These are phyloP conservation scores for Styela plicata DNA, from an alignment of 23 tunicate genomes.

Conservation along the genomic window DNA sequence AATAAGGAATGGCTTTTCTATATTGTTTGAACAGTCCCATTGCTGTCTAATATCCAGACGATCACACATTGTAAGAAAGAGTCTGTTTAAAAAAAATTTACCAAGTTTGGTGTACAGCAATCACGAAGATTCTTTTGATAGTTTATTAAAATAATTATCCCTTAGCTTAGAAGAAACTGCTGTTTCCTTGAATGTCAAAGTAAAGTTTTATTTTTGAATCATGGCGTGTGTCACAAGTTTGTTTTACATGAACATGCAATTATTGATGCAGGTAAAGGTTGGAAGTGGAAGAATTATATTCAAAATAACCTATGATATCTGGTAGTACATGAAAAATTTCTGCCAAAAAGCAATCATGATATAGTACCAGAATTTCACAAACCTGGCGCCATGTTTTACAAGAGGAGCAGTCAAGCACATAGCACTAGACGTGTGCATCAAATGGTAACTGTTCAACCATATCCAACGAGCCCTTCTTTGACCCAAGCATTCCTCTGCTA, in stretches of 20 bases:
- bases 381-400: slow-evolving; percentile 65
- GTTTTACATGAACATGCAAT: too few species aligned
- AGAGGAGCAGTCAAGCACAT: slow-evolving; percentile 37
- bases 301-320: too few species aligned
- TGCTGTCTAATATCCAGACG: slow-evolving; percentile 42
- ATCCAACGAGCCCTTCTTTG: slow-evolving; percentile 37
- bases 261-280: not conserved
- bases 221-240: too few species aligned
- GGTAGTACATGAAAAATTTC: too few species aligned
- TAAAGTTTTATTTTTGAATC: too few species aligned
- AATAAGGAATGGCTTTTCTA: slow-evolving; percentile 33
- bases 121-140: too few species aligned
- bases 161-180: too few species aligned
- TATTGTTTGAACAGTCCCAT: slow-evolving; percentile 54
- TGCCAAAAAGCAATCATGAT: too few species aligned
- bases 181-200: too few species aligned
- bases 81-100: slow-evolving; percentile 23
- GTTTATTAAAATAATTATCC: too few species aligned
- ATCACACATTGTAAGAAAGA: slow-evolving; percentile 37
- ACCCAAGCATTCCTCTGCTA: not conserved
- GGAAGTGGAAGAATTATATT: not conserved
- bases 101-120: too few species aligned
- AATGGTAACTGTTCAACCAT: slow-evolving; percentile 42
- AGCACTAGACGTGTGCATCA: slow-evolving; percentile 37
- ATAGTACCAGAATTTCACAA: not conserved